Evolutionary conservation across 2,113 vertebrate species (phyloP).

Genomic region (Buteo buteo): DNA sequence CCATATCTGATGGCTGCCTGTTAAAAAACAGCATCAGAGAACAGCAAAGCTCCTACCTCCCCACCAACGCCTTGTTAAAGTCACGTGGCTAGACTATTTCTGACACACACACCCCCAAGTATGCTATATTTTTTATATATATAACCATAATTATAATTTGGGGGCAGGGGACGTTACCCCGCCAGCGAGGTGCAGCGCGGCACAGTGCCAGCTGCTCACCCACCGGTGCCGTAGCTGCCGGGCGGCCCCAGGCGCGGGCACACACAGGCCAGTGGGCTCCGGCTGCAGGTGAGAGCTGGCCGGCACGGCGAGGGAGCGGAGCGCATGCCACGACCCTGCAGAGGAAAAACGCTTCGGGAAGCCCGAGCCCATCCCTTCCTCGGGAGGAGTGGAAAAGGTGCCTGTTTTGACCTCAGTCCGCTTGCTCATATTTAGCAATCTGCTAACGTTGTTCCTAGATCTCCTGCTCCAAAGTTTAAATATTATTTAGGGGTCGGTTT

Average conservation of each 20-base stretch:
- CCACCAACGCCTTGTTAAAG: neutral
- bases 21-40: neutral
- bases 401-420: neutral
- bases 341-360: neutral
- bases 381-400: neutral
- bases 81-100: neutral
- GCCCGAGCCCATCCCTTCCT: neutral
- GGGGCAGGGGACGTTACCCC: neutral
- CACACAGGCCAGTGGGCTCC: neutral
- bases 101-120: too few relatives aligned
- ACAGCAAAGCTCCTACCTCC: neutral
- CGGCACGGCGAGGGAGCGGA: neutral
- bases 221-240: neutral
- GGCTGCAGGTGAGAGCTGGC: neutral
- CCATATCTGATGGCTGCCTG: neutral
- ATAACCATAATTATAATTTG: too few relatives aligned
- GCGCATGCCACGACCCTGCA: too few relatives aligned
- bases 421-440: neutral
- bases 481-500: neutral
- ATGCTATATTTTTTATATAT: too few relatives aligned
- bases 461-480: neutral
- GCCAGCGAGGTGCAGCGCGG: neutral
- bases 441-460: neutral
- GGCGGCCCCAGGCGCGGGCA: neutral
- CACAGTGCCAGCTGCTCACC: neutral